phyloP scores from a whole-genome alignment of 2,888 invertebrate species.

The Heteromyza rotundicornis region DNA sequence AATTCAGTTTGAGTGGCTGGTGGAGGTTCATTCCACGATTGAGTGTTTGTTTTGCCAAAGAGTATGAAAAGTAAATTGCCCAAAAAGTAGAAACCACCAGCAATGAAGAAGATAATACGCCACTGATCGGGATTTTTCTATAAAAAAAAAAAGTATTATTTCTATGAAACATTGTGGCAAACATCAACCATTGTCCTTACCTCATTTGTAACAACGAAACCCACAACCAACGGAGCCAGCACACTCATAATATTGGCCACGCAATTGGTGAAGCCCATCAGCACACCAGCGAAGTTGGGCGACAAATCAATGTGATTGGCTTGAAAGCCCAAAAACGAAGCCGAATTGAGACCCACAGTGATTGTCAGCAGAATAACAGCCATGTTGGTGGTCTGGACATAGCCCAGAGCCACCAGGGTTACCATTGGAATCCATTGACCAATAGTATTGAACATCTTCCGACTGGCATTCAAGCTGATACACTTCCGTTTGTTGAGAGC shows the following conservation, averaged over 20 bases:
- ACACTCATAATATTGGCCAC: conserved; percentile 76
- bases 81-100: conserved; percentile 63
- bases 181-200: conserved; percentile 61
- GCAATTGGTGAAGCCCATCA: conserved; percentile 83
- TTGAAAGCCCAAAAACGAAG: conserved; percentile 76
- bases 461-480: conserved; percentile 38
- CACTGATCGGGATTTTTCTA: conserved; percentile 58
- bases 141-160: conserved; percentile 7
- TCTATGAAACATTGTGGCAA: background rate
- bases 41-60: conserved; percentile 64
- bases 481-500: conserved; percentile 35
- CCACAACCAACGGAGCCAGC: conserved; percentile 74
- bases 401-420: conserved; percentile 68
- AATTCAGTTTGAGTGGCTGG: too few relatives aligned
- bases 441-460: conserved; percentile 65
- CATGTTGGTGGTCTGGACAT: conserved; percentile 55
- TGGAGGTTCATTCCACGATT: conserved; percentile 66
- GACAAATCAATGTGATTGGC: conserved; percentile 82
- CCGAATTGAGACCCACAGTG: conserved; percentile 76
- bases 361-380: conserved; percentile 71
- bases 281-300: conserved; percentile 78
- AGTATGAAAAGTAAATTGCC: conserved; percentile 64
- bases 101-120: conserved; percentile 64
- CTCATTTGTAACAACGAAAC: conserved; percentile 69
- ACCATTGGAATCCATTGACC: conserved; percentile 72